Conservation (phyloP, 2,797 vertebrate genomes). For the Sebastes itinus region DNA sequence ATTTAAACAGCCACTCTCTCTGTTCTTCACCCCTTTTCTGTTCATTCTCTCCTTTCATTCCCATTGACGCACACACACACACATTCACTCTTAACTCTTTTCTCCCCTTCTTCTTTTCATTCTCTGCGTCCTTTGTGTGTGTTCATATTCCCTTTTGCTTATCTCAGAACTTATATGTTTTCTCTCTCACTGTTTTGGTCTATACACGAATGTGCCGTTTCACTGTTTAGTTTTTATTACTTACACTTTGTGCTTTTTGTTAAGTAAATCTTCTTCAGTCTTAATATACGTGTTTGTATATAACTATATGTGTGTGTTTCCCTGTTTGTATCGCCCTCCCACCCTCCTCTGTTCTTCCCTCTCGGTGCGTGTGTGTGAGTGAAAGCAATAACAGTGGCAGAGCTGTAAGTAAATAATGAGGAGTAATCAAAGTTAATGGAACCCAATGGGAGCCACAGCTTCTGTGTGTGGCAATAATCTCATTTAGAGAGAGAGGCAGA, state of each 20-base stretch:
- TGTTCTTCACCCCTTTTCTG: background rate
- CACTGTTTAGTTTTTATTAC: slow-evolving; percentile 42
- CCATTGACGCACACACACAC: background rate
- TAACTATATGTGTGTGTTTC: slow-evolving; percentile 14
- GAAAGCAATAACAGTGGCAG: slow-evolving; percentile 81
- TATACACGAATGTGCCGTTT: slow-evolving; percentile 4
- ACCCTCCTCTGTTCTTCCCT: background rate
- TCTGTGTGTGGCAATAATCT: slow-evolving; percentile 85
- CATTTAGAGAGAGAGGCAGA: slow-evolving; percentile 84
- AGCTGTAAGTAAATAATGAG: slow-evolving; percentile 90
- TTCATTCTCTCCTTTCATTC: background rate
- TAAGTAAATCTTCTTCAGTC: slow-evolving; percentile 13
- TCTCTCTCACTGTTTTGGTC: slow-evolving; percentile 1
- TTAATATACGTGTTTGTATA: slow-evolving; percentile 34
- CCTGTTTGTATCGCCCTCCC: slow-evolving; percentile 16
- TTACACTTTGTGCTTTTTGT: slow-evolving; percentile 47
- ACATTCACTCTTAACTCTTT: background rate
- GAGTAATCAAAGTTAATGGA: slow-evolving; percentile 90
- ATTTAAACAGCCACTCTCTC: slow-evolving; percentile 35
- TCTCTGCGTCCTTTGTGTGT: background rate
- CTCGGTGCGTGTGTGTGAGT: slow-evolving; percentile 37
- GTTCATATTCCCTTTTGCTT: slow-evolving; percentile 4
- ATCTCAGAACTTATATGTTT: background rate
- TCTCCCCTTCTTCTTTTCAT: background rate
- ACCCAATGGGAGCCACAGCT: slow-evolving; percentile 86